A percentile compares a stretch with the other conserved stretches of the same genome.
Evolutionary conservation across 2,113 vertebrate genomes (phyloP).

Genomic region (Cichladusa arquata): DNA sequence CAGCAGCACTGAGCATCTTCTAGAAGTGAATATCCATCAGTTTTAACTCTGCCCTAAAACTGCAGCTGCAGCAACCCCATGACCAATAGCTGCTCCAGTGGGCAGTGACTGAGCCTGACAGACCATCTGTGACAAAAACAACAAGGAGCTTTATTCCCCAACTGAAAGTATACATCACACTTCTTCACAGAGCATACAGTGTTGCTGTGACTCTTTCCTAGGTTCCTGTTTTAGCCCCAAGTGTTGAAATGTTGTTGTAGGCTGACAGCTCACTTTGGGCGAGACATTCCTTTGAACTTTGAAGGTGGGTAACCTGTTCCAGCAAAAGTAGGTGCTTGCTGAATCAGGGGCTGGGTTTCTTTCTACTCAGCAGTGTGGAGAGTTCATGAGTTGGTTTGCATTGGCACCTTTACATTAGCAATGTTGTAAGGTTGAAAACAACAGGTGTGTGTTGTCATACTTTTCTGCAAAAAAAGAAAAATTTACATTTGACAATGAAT

Average conservation of each 20-base stretch:
- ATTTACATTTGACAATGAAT: not conserved
- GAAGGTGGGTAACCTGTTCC: not conserved
- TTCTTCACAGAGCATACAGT: not conserved
- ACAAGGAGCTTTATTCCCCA: not conserved
- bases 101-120: not conserved
- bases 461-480: not conserved
- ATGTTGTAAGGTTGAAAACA: not conserved
- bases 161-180: not conserved
- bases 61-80: not conserved
- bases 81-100: not conserved
- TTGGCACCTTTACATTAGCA: not conserved
- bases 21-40: not conserved
- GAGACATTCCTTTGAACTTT: not conserved
- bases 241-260: not conserved
- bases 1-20: rapidly evolving
- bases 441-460: not conserved
- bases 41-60: not conserved
- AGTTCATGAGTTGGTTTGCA: not conserved
- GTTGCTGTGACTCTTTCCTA: not conserved
- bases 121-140: not conserved
- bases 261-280: not conserved
- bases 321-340: not conserved
- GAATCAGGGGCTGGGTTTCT: not conserved
- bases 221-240: not conserved
- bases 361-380: not conserved